Percentiles rank a stretch among this genome's conserved stretches.
Evolutionary conservation across 2,888 invertebrate species (phyloP).

Genomic region (Dicranocentrus wangi): DNA sequence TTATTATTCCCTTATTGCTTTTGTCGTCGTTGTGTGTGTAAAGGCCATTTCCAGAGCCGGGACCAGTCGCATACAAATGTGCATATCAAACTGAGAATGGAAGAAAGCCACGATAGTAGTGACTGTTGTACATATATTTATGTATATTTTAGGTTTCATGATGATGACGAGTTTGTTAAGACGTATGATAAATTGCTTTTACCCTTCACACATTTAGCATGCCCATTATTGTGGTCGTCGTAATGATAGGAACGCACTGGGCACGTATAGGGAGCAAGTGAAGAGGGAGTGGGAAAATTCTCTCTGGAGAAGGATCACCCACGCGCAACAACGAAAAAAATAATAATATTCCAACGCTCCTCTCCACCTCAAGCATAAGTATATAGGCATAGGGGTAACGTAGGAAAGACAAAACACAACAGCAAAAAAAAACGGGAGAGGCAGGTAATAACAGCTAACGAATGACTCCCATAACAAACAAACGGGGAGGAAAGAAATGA

Average conservation of each 20-base stretch:
- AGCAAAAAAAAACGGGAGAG: constrained; percentile 30
- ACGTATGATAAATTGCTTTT: constrained; percentile 63
- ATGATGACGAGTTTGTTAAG: constrained; percentile 63
- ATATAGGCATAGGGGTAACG: background rate
- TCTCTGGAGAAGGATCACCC: constrained; percentile 42
- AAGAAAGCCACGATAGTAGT: constrained; percentile 8
- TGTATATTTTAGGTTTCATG: constrained; percentile 46
- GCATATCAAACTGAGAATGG: constrained; percentile 20
- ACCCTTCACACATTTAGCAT: constrained; percentile 57
- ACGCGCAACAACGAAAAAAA: constrained; percentile 34
- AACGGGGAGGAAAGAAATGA: constrained; percentile 26
- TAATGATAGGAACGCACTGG: constrained; percentile 1
- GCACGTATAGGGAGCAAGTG: background rate
- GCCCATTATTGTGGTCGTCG: constrained; percentile 36
- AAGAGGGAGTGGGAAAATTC: constrained; percentile 18
- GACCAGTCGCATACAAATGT: constrained; percentile 34
- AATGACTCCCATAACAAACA: constrained; percentile 53
- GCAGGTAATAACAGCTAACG: constrained; percentile 53
- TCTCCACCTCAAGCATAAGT: background rate
- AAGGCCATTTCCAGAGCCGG: constrained; percentile 40
- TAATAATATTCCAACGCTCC: background rate
- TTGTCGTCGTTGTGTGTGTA: constrained; percentile 40
- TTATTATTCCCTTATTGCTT: background rate
- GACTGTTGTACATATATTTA: background rate
- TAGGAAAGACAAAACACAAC: no score